Base-by-base conservation (phyloP, 2,113 vertebrate species). In the Piliocolobus tephrosceles region DNA sequence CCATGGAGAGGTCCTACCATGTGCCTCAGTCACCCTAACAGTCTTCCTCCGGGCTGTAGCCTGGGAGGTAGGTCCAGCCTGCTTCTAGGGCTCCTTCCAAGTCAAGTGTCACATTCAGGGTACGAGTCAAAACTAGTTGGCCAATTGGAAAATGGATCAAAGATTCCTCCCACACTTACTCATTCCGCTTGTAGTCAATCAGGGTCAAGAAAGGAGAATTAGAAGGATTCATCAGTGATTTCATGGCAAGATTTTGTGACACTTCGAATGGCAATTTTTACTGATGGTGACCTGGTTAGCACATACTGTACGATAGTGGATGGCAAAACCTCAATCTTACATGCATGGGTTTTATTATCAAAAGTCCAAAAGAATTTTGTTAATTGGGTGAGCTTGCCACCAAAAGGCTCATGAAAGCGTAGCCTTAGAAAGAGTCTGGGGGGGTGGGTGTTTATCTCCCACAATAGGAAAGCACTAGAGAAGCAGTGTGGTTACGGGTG, bases 1-100 rank as follows among this genome's bases (percentile, higher is more conserved):
- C n/a, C 40, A 4, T 0, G 3, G n/a, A 0, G 5, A 43, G 20
- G 27, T 55, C 52, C 40, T 30, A 9, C 12, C 1, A 57, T 5
- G 16, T 50, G 7, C 64, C 55, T 32, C 57, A 6, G 0, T 25
- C 2, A 8, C 35, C n/a, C 0, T 45, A 30, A 43, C 3, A 1
- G 17, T 32, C 61, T 32, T 70, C 70, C 23, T 2, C 45, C 3
- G 1, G 8, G 35, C 66, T 88, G 58, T 16, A 14, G n/a, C 18
- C 10, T 10, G 3, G 45, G 22, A 86, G 16, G n/a, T 7, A n/a
- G 68, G 45, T 9, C 30, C n/a, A 47, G 12, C 6, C 38, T 72
- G 14, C 13, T 32, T 73, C 3, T 5, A 18, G 45, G 27, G 38
- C 13, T 30, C 9, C 57, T 66, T 58, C 91, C 40, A 86, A 45